These are phyloP conservation scores for Dichetophora obliterata DNA, from an alignment of 2,888 invertebrate genomes.

Conservation along the genomic window DNA sequence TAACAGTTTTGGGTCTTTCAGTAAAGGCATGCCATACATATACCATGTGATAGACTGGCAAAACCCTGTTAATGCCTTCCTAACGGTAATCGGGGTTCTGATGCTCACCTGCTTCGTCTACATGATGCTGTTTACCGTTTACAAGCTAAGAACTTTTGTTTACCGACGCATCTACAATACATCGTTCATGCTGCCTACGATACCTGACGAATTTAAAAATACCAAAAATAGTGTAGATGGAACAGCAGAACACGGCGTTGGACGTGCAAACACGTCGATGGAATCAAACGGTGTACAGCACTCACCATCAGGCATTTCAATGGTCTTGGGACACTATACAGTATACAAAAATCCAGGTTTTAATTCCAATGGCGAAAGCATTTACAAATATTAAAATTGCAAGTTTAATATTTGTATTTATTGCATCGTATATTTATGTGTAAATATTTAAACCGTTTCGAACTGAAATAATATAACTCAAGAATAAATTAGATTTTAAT, in stretches of 20 bases:
- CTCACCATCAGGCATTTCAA: conserved; percentile 65
- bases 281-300: conserved; percentile 57
- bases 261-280: conserved; percentile 43
- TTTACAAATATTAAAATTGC: conserved; percentile 42
- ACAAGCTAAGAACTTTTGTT: conserved; percentile 63
- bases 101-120: conserved; percentile 63
- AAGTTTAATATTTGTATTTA: too few relatives aligned
- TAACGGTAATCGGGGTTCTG: conserved; percentile 62
- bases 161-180: conserved; percentile 58
- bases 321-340: conserved; percentile 65
- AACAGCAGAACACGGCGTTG: conserved; percentile 23
- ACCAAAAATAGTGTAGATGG: background rate
- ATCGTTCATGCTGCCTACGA: conserved; percentile 60
- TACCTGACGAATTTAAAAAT: conserved; percentile 36
- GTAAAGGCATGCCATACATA: conserved; percentile 76
- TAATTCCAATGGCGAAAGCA: conserved; percentile 49
- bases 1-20: conserved; percentile 54
- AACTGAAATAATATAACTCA: too few relatives aligned
- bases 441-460: too few relatives aligned
- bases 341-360: conserved; percentile 66
- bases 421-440: too few relatives aligned
- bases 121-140: conserved; percentile 62
- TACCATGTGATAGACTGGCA: conserved; percentile 84
- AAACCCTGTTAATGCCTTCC: conserved; percentile 71
- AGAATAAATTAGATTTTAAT: too few relatives aligned